Evolutionary conservation across 2,888 invertebrate genomes (phyloP), one percentile per base, ranked within the genome.

Genomic region (Drosophila vallismaia): DNA sequence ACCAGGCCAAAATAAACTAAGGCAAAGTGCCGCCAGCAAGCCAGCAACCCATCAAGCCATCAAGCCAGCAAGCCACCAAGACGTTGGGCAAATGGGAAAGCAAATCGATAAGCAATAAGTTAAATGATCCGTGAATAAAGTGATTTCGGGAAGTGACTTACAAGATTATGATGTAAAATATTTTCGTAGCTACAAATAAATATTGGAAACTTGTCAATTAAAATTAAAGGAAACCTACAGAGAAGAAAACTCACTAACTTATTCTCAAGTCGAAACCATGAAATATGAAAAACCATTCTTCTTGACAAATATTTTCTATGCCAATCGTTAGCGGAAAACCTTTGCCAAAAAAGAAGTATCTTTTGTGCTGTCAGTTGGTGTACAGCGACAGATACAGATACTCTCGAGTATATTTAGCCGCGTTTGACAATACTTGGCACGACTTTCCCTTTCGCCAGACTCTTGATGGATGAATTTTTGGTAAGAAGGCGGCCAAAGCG

Each of bases 81-180:
- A 14, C 14, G 14, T 14, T 14, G 14, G 14, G 14, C 14, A 55
- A 14, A 28, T 24, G 55, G 9, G 29, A 58, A 46, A 67, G 58
- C 70, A 57, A 67, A 67, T 76, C 76, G 59, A 63, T 29, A 59
- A 36, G 12, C 59, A 59, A 59, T 59, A 60, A 59, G 60, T 31
- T 59, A 60, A 60, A 60, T 60, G 60, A 60, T 59, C 59, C 29
- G 8, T 36, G 36, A 36, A n/a, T 36, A 36, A 36, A 36, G 36
- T 36, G 36, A n/a, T 12, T 36, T 36, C 2, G 2, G n/a, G 6
- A 12, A 36, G 36, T 36, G 36, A 12, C 36, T n/a, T 33, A 33
- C 1, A 10, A 33, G 10, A 10, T 10, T 10, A 33, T 9, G 0
- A 4, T 33, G 4, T 10, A 33, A 9, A 10, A 33, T 10, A 33